Evolutionary conservation across 2,888 invertebrate species (phyloP).

Genomic region (Sesamia inferens): DNA sequence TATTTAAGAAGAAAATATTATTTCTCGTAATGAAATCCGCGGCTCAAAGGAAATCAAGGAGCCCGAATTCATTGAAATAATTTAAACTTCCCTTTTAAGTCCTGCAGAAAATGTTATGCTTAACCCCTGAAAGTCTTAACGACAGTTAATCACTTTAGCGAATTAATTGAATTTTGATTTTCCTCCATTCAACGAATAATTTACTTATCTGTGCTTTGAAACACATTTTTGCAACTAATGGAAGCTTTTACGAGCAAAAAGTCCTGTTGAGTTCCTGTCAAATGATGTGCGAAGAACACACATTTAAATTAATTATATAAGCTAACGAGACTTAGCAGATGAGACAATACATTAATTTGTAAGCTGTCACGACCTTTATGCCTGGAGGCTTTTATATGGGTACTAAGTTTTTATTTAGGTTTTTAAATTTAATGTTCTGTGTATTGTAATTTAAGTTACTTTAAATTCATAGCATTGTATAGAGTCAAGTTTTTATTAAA

Average conservation of each 20-base stretch:
- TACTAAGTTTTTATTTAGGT: too few relatives aligned
- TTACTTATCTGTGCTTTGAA: neutral
- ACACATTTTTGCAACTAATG: neutral
- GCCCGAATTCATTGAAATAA: slow-evolving; percentile 23
- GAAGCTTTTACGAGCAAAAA: neutral
- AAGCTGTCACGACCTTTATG: too few relatives aligned
- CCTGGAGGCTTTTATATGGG: too few relatives aligned
- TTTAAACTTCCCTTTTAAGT: slow-evolving; percentile 19
- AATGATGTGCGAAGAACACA: neutral
- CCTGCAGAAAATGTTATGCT: neutral
- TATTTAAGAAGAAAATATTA: slow-evolving; percentile 28
- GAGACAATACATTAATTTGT: too few relatives aligned
- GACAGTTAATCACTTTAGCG: slow-evolving; percentile 3
- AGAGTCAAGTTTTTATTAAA: too few relatives aligned
- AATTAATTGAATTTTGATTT: slow-evolving; percentile 13
- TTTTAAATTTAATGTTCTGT: too few relatives aligned
- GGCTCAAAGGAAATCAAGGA: slow-evolving; percentile 18
- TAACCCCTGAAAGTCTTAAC: neutral
- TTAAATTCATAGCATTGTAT: too few relatives aligned
- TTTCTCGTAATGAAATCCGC: slow-evolving; percentile 27
- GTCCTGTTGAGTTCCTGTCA: neutral
- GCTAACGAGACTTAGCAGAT: too few relatives aligned
- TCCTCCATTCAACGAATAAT: neutral
- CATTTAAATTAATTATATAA: too few relatives aligned
- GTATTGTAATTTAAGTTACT: too few relatives aligned